Conservation (phyloP, 2,113 vertebrate genomes). For the Apistogramma diplotaenia region DNA sequence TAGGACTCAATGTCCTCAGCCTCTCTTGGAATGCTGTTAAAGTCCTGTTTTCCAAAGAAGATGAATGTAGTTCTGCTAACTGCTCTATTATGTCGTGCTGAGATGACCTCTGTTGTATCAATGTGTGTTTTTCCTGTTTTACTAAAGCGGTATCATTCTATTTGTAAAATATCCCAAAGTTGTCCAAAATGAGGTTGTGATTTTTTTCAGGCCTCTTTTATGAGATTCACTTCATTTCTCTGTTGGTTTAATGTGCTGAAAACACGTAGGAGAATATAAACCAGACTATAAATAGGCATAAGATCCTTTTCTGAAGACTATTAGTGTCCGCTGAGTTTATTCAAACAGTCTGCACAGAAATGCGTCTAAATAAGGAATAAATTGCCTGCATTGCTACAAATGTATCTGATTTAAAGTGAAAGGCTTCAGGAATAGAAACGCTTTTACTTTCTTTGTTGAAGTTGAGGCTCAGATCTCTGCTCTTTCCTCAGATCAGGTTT, state of each 20-base stretch:
- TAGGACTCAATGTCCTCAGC: too few species aligned
- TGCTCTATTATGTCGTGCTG: fast-evolving
- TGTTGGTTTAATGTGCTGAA: background rate
- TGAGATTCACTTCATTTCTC: background rate
- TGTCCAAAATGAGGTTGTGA: background rate
- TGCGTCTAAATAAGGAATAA: background rate
- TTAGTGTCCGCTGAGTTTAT: background rate
- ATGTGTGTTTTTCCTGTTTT: background rate
- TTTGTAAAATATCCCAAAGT: background rate
- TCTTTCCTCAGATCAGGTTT: conserved; percentile 4
- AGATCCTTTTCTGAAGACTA: background rate
- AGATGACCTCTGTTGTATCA: background rate
- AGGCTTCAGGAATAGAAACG: background rate
- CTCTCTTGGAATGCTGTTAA: too few species aligned
- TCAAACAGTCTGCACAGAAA: background rate
- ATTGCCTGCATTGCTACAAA: background rate
- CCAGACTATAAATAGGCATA: background rate
- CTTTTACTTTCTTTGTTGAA: background rate
- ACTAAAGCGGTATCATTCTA: background rate
- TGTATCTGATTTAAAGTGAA: background rate
- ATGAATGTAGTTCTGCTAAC: background rate
- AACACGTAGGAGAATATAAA: background rate
- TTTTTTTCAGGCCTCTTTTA: background rate
- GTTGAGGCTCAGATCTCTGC: background rate
- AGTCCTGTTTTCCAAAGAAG: background rate